Percentiles rank a stretch among this genome's conserved stretches.
phyloP scores from a whole-genome alignment of 2,888 invertebrate genomes.

The Trissoscelio sp. region DNA sequence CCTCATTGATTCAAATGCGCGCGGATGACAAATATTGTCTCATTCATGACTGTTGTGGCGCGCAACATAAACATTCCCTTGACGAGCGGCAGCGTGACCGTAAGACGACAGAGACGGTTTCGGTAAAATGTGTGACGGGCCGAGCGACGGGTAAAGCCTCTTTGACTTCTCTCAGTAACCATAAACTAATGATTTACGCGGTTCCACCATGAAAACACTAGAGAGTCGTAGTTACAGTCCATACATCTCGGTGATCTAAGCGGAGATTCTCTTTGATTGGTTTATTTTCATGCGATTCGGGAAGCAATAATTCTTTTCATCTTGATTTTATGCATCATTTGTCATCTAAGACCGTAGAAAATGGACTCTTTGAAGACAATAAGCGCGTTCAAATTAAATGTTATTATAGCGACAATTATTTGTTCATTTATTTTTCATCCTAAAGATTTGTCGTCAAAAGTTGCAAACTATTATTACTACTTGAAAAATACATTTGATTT shows the following conservation, averaged over 20 bases:
- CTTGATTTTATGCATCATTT: slow-evolving; percentile 67
- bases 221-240: slow-evolving; percentile 66
- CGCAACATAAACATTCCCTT: slow-evolving; percentile 62
- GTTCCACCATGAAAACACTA: slow-evolving; percentile 70
- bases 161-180: slow-evolving; percentile 79
- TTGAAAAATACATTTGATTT: no score
- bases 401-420: slow-evolving; percentile 11
- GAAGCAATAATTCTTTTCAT: slow-evolving; percentile 66
- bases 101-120: slow-evolving; percentile 74
- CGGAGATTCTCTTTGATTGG: slow-evolving; percentile 74
- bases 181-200: slow-evolving; percentile 80
- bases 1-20: slow-evolving; percentile 69
- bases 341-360: slow-evolving; percentile 52
- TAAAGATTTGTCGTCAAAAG: not conserved
- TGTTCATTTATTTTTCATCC: slow-evolving; percentile 12
- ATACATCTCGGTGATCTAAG: slow-evolving; percentile 75
- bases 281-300: slow-evolving; percentile 68
- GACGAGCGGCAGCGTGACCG: slow-evolving; percentile 67
- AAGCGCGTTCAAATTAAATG: slow-evolving; percentile 12
- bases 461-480: no score
- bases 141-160: slow-evolving; percentile 77
- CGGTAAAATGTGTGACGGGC: slow-evolving; percentile 80
- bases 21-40: slow-evolving; percentile 66
- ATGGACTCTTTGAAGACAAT: slow-evolving; percentile 59
- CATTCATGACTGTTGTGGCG: slow-evolving; percentile 55